Evolutionary conservation across 2,113 vertebrate species (phyloP).

Genomic region (Glaucomys volans): DNA sequence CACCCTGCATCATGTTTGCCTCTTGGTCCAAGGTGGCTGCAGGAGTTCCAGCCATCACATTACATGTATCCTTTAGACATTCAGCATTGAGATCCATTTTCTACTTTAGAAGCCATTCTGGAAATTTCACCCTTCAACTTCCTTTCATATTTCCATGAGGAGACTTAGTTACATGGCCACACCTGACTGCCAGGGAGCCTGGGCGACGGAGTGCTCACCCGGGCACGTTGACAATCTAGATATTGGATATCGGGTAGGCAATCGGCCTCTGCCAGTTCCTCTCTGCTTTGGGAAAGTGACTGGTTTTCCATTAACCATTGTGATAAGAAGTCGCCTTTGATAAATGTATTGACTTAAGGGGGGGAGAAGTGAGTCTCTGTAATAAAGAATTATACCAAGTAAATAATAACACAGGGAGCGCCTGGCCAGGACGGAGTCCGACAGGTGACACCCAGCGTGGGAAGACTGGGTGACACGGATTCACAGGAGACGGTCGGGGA

Average conservation of each 20-base stretch:
- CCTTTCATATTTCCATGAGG: not conserved
- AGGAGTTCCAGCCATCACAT: not conserved
- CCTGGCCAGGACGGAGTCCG: accelerated
- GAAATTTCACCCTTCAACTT: not conserved
- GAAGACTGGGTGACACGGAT: not conserved
- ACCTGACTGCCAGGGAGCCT: too few species aligned
- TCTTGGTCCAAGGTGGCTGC: not conserved
- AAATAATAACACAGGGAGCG: too few species aligned
- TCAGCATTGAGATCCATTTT: not conserved
- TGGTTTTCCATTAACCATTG: not conserved
- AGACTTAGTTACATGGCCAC: not conserved
- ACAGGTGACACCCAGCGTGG: not conserved
- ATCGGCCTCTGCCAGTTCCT: not conserved
- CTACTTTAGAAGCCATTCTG: not conserved
- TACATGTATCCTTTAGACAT: not conserved
- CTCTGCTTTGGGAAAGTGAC: not conserved
- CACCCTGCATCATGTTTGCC: too few species aligned
- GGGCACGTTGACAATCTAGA: not conserved
- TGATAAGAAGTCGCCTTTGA: not conserved
- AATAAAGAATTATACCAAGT: not conserved
- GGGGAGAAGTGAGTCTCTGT: not conserved
- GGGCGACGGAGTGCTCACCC: not conserved
- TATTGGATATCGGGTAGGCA: too few species aligned
- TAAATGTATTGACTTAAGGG: not conserved
- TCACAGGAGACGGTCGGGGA: not conserved